Conservation (phyloP, 2,888 invertebrate genomes). For the Gandaritis pyraliata region DNA sequence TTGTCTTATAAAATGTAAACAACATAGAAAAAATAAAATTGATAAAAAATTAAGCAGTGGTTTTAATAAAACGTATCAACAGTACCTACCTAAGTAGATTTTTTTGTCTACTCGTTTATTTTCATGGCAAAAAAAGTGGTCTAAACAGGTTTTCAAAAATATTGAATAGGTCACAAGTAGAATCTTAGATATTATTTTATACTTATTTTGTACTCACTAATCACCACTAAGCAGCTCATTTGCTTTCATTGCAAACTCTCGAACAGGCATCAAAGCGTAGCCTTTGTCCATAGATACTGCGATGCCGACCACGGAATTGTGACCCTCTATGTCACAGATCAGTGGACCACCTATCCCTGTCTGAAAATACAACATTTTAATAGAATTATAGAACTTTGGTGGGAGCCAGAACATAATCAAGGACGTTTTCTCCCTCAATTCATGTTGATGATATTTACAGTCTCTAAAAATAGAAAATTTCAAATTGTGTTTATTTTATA, state of each 20-base stretch:
- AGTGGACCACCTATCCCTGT: slow-evolving; percentile 72
- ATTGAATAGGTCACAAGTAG: too few species aligned
- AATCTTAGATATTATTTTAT: too few species aligned
- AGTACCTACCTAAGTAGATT: background rate
- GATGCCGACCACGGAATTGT: slow-evolving; percentile 59
- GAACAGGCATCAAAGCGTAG: slow-evolving; percentile 59
- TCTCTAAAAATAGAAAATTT: too few species aligned
- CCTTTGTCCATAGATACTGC: slow-evolving; percentile 66
- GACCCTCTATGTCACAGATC: slow-evolving; percentile 57
- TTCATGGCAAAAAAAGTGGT: too few species aligned
- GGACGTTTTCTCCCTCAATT: too few species aligned
- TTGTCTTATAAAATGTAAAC: slow-evolving; percentile 35
- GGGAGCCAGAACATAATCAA: too few species aligned
- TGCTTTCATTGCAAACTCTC: slow-evolving; percentile 58
- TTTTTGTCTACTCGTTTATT: too few species aligned
- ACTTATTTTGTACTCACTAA: slow-evolving; percentile 13
- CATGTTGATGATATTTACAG: too few species aligned
- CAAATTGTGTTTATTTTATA: too few species aligned
- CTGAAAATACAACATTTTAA: slow-evolving; percentile 48
- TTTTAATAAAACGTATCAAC: background rate
- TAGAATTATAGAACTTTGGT: too few species aligned
- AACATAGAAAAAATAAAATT: slow-evolving; percentile 23
- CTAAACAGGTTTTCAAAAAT: too few species aligned
- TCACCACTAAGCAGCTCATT: slow-evolving; percentile 31
- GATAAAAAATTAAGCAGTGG: slow-evolving; percentile 14